phyloP scores from a whole-genome alignment of 30 jellyfish, hydroid and myxozoan species.

The Aurelia aurita region DNA sequence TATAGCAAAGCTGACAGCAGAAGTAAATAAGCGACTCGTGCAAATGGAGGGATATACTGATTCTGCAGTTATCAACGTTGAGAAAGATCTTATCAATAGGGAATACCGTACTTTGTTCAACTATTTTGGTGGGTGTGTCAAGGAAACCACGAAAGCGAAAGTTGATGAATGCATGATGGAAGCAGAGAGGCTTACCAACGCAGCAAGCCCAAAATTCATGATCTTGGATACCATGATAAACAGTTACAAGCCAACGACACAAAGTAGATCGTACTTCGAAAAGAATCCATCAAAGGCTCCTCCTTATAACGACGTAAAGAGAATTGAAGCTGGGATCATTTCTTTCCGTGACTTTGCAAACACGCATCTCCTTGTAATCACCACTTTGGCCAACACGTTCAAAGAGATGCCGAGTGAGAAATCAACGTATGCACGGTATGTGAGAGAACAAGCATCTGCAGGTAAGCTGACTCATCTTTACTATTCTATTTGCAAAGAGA shows the following conservation, averaged over 20 bases:
- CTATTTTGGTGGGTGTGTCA: slow-evolving; percentile 25
- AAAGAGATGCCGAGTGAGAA: background rate
- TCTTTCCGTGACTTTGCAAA: slow-evolving; percentile 41
- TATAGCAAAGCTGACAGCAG: slow-evolving; percentile 44
- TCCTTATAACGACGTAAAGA: slow-evolving; percentile 18
- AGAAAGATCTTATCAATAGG: slow-evolving; percentile 34
- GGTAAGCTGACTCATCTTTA: background rate
- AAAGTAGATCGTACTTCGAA: slow-evolving; percentile 9
- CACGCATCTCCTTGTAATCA: background rate
- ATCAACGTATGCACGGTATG: background rate
- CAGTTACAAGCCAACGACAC: background rate
- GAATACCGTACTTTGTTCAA: slow-evolving; percentile 24
- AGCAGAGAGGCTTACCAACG: slow-evolving; percentile 15
- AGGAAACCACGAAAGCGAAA: slow-evolving; percentile 11
- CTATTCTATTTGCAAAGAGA: too few relatives aligned
- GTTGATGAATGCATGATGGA: slow-evolving; percentile 34
- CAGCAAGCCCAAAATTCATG: slow-evolving; percentile 34
- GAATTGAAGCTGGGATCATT: slow-evolving; percentile 34
- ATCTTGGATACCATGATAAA: slow-evolving; percentile 11
- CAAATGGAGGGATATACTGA: slow-evolving; percentile 53
- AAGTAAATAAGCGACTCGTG: slow-evolving; percentile 36
- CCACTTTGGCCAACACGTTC: slow-evolving; percentile 2
- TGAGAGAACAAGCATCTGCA: background rate
- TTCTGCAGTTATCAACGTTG: slow-evolving; percentile 5
- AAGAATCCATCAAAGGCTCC: slow-evolving; percentile 6